phyloP scores from a whole-genome alignment of 1,140 invertebrate genomes.

The Agrypnia vestita region DNA sequence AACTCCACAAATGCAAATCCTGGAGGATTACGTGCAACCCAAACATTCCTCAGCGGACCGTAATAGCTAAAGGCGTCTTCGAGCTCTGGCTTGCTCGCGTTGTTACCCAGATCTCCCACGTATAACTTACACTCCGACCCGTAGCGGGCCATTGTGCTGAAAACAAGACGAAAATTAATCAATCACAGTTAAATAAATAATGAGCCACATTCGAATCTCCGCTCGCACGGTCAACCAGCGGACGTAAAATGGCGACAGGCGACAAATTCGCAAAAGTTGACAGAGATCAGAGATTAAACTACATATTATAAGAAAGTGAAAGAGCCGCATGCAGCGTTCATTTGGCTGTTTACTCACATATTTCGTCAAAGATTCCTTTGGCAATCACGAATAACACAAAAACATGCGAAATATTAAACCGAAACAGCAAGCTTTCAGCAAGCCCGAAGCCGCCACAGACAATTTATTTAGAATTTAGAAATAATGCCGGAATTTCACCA shows the following conservation, averaged over 20 bases:
- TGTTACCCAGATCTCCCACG: constrained; percentile 93
- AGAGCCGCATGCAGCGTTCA: too few species aligned
- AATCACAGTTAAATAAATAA: constrained; percentile 8
- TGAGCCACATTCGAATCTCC: not conserved
- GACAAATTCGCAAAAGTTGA: not conserved
- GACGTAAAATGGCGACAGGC: constrained; percentile 35
- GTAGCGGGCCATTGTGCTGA: constrained; percentile 80
- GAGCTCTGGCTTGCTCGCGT: constrained; percentile 91
- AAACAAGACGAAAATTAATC: constrained; percentile 23
- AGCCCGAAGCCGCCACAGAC: constrained; percentile 32
- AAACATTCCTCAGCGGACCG: constrained; percentile 93
- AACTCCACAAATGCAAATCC: constrained; percentile 98
- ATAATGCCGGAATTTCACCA: constrained; percentile 4
- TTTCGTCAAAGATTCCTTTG: constrained; percentile 8
- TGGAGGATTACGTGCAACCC: constrained; percentile 94
- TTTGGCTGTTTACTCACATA: not conserved
- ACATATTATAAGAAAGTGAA: not conserved
- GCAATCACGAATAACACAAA: constrained; percentile 12
- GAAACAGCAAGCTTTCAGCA: constrained; percentile 29
- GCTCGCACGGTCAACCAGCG: not conserved
- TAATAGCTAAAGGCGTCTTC: constrained; percentile 97
- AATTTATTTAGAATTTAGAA: constrained; percentile 11
- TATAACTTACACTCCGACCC: constrained; percentile 95
- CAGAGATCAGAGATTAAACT: not conserved
- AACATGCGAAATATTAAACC: constrained; percentile 19